phyloP scores from a whole-genome alignment of 2,888 invertebrate genomes.

The Eugnorisma glareosa region DNA sequence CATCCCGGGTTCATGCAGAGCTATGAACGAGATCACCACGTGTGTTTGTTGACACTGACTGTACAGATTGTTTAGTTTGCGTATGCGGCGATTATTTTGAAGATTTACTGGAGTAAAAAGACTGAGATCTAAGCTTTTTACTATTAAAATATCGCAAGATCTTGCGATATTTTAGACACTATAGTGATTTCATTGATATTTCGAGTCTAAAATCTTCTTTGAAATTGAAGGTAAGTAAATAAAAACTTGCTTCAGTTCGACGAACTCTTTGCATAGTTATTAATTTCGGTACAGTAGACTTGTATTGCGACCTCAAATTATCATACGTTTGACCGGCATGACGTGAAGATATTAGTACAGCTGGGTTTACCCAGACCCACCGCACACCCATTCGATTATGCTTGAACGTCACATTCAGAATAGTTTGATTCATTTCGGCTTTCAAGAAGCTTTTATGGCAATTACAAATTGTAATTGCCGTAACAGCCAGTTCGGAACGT shows the following conservation, averaged over 20 bases:
- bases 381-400: constrained; percentile 46
- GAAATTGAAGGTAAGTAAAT: neutral
- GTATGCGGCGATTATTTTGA: constrained; percentile 1
- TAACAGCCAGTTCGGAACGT: constrained; percentile 10
- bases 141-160: constrained; percentile 10
- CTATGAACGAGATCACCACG: constrained; percentile 42
- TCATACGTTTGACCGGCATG: constrained; percentile 38
- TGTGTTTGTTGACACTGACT: constrained; percentile 42
- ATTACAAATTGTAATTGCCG: constrained; percentile 36
- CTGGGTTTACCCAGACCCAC: constrained; percentile 50
- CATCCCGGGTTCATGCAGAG: constrained; percentile 34
- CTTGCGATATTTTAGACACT: too few species aligned
- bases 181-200: neutral
- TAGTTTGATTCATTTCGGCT: constrained; percentile 35
- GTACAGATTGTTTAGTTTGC: constrained; percentile 1
- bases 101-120: constrained; percentile 7
- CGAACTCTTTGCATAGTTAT: constrained; percentile 28
- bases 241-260: constrained; percentile 2
- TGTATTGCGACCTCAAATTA: constrained; percentile 42
- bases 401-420: constrained; percentile 35
- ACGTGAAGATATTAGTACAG: constrained; percentile 41
- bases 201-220: neutral
- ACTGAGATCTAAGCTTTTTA: constrained; percentile 12
- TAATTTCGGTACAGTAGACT: constrained; percentile 43
- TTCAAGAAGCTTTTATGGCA: constrained; percentile 33